A percentile compares a stretch with the other conserved stretches of the same genome.
These are phyloP conservation scores for Amblyornis subalaris DNA, from an alignment of 2,113 vertebrate species.

Conservation along the genomic window DNA sequence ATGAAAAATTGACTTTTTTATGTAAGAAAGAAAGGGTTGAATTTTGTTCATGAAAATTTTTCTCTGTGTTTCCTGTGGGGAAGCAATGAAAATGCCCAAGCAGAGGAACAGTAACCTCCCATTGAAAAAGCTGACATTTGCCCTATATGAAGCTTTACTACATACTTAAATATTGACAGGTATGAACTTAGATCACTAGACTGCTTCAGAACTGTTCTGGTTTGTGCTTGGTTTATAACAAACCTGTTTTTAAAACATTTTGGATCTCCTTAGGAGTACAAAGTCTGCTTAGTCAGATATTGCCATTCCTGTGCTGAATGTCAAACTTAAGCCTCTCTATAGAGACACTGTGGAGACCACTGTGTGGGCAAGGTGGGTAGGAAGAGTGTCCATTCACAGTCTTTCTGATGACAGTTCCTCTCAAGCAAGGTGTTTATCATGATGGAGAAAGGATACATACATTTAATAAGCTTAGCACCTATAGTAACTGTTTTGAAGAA, in stretches of 20 bases:
- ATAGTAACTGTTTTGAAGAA: not conserved
- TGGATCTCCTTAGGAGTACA: not conserved
- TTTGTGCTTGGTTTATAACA: not conserved
- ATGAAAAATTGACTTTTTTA: not conserved
- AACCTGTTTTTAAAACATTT: not conserved
- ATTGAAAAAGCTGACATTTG: not conserved
- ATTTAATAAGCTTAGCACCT: not conserved
- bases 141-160: not conserved
- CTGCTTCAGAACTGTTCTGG: not conserved
- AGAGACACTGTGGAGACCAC: not conserved
- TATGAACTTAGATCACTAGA: not conserved
- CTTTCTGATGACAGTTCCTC: not conserved
- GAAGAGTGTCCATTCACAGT: not conserved
- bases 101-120: not conserved
- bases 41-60: not conserved
- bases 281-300: not conserved
- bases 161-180: not conserved
- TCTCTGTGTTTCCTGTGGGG: not conserved
- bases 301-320: not conserved
- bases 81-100: not conserved
- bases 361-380: not conserved
- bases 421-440: not conserved
- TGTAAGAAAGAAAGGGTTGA: not conserved
- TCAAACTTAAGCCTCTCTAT: not conserved
- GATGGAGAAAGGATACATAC: not conserved